These are phyloP conservation scores for Gryon sp. DNA, from an alignment of 1,140 invertebrate genomes.

Conservation along the genomic window DNA sequence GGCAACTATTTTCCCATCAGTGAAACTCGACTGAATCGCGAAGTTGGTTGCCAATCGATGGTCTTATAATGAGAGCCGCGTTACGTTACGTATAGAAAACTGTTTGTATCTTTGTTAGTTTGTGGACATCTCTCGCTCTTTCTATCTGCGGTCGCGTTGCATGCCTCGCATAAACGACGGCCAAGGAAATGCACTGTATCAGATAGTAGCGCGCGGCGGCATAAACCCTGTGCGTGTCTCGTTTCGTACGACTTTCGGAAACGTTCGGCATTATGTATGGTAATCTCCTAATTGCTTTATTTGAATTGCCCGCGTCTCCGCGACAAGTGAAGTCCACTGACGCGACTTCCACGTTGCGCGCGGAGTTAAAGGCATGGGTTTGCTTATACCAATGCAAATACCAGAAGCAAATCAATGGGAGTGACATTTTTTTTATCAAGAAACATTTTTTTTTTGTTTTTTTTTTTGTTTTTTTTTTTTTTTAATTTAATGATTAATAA, in stretches of 20 bases:
- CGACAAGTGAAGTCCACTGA: constrained; percentile 16
- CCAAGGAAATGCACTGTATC: constrained; percentile 71
- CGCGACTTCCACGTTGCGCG: constrained; percentile 31
- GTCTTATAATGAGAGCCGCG: constrained; percentile 56
- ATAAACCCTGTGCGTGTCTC: constrained; percentile 67
- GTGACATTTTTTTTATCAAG: no score
- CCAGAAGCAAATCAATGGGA: no score
- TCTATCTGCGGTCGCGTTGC: constrained; percentile 68
- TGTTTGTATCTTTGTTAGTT: no score
- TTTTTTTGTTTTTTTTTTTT: no score
- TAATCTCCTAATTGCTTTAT: constrained; percentile 77
- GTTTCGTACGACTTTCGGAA: constrained; percentile 71
- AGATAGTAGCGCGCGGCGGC: constrained; percentile 69
- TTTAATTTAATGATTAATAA: no score
- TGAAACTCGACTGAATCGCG: no score
- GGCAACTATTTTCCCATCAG: no score
- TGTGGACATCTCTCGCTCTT: no score
- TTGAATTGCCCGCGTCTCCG: constrained; percentile 69
- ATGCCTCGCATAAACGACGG: constrained; percentile 69
- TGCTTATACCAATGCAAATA: no score
- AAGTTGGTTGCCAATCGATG: no score
- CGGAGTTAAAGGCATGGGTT: no score
- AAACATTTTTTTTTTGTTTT: no score
- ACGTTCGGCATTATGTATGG: constrained; percentile 71
- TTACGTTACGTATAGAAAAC: constrained; percentile 68